These are phyloP conservation scores for Brachylomia viminalis DNA, from an alignment of 2,888 invertebrate species.

Conservation along the genomic window DNA sequence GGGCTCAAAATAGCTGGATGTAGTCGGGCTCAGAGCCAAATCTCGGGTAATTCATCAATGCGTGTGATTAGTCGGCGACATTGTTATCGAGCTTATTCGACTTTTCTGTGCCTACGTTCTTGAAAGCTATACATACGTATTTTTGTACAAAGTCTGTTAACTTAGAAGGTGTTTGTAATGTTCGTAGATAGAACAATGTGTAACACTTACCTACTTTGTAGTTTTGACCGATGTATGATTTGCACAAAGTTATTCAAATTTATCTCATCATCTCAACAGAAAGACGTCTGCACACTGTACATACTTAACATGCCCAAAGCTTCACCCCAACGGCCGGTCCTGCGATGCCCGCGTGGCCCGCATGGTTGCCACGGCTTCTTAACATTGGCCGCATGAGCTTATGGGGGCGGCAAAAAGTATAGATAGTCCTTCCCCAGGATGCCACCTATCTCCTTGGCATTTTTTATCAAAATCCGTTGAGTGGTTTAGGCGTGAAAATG, in stretches of 20 bases:
- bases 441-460: no score
- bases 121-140: not conserved
- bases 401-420: no score
- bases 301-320: not conserved
- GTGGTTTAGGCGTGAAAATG: no score
- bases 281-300: not conserved
- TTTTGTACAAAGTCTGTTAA: not conserved
- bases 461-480: no score
- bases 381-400: no score
- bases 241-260: not conserved
- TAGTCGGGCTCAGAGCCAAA: not conserved
- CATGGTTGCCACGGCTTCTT: no score
- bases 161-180: not conserved
- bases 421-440: no score
- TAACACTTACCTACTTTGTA: not conserved
- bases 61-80: constrained; percentile 52
- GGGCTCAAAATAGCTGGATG: constrained; percentile 4
- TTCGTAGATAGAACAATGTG: not conserved
- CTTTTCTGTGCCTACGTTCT: not conserved
- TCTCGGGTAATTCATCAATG: constrained; percentile 60
- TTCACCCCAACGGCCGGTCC: not conserved
- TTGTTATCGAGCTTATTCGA: constrained; percentile 30
- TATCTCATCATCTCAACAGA: not conserved
- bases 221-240: not conserved
- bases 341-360: not conserved